These are phyloP conservation scores for Bradypodion pumilum DNA, from an alignment of 2,797 vertebrate genomes.

Conservation along the genomic window DNA sequence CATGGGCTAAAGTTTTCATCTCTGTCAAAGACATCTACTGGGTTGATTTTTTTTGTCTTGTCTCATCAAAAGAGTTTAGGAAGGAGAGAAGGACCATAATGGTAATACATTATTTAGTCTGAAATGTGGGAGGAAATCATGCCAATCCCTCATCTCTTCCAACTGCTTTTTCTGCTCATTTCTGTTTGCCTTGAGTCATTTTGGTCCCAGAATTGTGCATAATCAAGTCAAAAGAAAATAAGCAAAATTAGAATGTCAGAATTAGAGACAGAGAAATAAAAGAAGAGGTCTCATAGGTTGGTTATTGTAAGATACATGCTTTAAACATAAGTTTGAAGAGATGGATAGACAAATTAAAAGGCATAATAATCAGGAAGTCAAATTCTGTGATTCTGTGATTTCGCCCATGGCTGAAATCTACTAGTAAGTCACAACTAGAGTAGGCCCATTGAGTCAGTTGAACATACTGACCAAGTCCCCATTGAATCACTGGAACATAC, in stretches of 20 bases:
- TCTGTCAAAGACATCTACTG: constrained; percentile 18
- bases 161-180: constrained; percentile 42
- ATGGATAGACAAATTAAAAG: not conserved
- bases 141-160: not conserved
- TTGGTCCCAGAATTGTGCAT: constrained; percentile 15
- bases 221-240: constrained; percentile 39
- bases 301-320: not conserved
- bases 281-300: constrained; percentile 28
- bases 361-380: not conserved
- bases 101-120: constrained; percentile 44
- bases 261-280: constrained; percentile 14
- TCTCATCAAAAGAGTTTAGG: constrained; percentile 43
- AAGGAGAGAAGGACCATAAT: constrained; percentile 27
- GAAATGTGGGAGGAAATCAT: not conserved
- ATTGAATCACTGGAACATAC: too few species aligned
- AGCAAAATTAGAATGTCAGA: constrained; percentile 35
- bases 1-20: constrained; percentile 38
- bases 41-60: constrained; percentile 40
- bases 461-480: too few species aligned
- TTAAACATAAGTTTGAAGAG: not conserved
- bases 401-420: too few species aligned
- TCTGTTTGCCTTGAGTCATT: constrained; percentile 46
- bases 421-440: not conserved
- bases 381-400: not conserved
- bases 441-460: not conserved